Percentiles rank a stretch among this genome's conserved stretches.
Evolutionary conservation across 2,797 vertebrate species (phyloP).

Genomic region (Halcyon badia): DNA sequence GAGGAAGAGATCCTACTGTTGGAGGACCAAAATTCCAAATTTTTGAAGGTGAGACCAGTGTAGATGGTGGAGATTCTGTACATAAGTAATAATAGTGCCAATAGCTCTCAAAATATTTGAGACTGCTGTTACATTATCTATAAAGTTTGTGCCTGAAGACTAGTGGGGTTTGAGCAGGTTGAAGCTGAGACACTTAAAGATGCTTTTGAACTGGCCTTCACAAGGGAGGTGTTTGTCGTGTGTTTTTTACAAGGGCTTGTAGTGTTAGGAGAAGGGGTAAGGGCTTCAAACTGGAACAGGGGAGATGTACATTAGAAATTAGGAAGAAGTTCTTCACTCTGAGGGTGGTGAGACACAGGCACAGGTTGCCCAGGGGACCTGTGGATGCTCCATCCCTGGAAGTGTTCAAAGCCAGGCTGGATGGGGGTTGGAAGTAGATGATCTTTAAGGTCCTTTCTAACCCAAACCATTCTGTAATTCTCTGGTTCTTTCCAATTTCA

Average conservation of each 20-base stretch:
- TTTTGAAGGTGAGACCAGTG: constrained; percentile 87
- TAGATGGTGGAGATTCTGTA: not conserved
- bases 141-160: not conserved
- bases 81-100: not conserved
- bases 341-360: not conserved
- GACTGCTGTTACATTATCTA: accelerated
- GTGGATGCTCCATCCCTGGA: not conserved
- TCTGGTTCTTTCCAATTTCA: not conserved
- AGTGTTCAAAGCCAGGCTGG: not conserved
- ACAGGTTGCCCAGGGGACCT: not conserved
- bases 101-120: not conserved
- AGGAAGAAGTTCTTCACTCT: not conserved
- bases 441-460: not conserved
- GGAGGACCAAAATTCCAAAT: constrained; percentile 98
- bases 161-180: not conserved
- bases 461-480: not conserved
- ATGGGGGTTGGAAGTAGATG: not conserved
- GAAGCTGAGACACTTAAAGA: not conserved
- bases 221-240: not conserved
- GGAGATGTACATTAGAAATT: not conserved
- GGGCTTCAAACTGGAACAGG: not conserved
- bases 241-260: not conserved
- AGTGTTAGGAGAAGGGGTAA: not conserved
- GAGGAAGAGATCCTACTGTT: constrained; percentile 95
- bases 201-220: not conserved